Evolutionary conservation across 2,113 vertebrate genomes (phyloP), one percentile per base, ranked within the genome.

Genomic region (Rhineura floridana): DNA sequence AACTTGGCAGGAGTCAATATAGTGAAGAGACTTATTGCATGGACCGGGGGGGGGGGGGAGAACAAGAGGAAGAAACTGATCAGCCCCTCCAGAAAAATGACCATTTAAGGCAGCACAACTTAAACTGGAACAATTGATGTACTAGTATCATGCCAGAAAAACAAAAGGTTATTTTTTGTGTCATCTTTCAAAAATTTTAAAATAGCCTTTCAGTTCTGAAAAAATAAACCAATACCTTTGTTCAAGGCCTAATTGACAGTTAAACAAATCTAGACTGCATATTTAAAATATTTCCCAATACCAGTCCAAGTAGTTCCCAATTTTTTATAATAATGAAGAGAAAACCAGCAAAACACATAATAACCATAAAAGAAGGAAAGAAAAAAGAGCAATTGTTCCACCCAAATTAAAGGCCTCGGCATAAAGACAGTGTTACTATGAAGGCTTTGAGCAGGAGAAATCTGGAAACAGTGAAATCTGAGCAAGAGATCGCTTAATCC

Each of bases 131-230:
- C n/a, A 86, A 46, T 63, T n/a, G 33, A 50, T 36, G 55, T 39
- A n/a, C 33, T 65, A 11, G n/a, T 63, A n/a, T 28, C n/a, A 48
- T 50, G 44, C 75, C 62, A 15, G 21, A 78, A 28, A 63, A 50
- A 67, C 30, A 2, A 39, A 2, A 78, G 42, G 78, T 33, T 67
- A 39, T 36, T 4, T 86, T 67, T 48, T 50, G 46, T 79, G 48
- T 39, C n/a, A 69, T 65, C 46, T 69, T 67, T 79, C 46, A 55
- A 79, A 77, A 78, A 85, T n/a, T 85, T 77, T 46, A 76, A 85
- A 77, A 62, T 25, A 59, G 42, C 48, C 28, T 25, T 30, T 12
- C 30, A 48, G 17, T 76, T 76, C 28, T 76, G 70, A 25, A 63
- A n/a, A 77, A 55, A 36, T 9, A 85, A 79, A 79, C 6, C 17